Percentiles rank a stretch among this genome's conserved stretches.
These are phyloP conservation scores for Hydrolagus colliei DNA, from an alignment of 2,797 vertebrate genomes.

Conservation along the genomic window DNA sequence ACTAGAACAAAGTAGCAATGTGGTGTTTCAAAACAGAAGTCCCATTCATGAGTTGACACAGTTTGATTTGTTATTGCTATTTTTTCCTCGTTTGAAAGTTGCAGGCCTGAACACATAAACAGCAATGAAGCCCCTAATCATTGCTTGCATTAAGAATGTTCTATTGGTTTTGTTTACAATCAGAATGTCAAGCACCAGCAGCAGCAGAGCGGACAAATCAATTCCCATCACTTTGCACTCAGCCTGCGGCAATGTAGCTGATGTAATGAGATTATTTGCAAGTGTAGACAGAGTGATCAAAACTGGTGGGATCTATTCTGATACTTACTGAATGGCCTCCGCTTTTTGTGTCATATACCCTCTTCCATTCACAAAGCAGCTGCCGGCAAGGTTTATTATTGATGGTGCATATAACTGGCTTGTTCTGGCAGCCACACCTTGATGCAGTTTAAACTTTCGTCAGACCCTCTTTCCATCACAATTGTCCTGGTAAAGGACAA, in stretches of 20 bases:
- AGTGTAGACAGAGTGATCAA: conserved; percentile 1
- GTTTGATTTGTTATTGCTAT: neutral
- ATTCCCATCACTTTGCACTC: neutral
- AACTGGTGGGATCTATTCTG: neutral
- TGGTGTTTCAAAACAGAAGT: neutral
- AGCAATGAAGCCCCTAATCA: neutral
- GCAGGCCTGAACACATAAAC: neutral
- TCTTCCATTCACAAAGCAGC: neutral
- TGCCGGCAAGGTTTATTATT: too few species aligned
- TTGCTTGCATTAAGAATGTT: neutral
- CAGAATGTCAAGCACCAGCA: neutral
- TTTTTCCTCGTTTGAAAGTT: neutral
- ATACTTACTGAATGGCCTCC: too few species aligned
- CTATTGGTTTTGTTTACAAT: neutral
- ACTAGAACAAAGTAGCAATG: neutral
- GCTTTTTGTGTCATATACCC: too few species aligned
- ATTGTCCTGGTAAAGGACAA: too few species aligned
- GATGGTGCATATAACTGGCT: too few species aligned
- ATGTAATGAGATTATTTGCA: neutral
- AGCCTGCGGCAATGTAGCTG: conserved; percentile 16
- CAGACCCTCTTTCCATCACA: too few species aligned
- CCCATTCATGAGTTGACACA: neutral
- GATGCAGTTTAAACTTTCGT: too few species aligned
- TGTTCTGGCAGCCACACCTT: too few species aligned
- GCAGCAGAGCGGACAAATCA: conserved; percentile 4